Base-by-base conservation (phyloP, 2,113 vertebrate genomes). In the Aspidoscelis tigris region DNA sequence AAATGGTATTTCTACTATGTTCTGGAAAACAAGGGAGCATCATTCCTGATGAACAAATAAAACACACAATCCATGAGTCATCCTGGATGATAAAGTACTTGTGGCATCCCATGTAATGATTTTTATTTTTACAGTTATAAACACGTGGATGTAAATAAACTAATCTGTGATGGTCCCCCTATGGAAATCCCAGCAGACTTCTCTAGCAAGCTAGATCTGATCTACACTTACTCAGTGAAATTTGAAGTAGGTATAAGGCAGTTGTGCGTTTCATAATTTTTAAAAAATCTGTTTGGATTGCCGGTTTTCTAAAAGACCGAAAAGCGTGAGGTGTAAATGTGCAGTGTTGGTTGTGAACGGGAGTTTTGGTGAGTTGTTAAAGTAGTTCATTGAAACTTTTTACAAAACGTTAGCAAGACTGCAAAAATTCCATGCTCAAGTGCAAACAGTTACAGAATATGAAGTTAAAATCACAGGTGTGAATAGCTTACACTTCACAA, bases 181-280 rank as follows among this genome's bases (percentile, higher is more conserved):
- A 97, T 98, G 97, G 97, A 98, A 84, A 95, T 99, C 61, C 95
- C 97, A 81, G 95, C 85, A 76, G 93, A 96, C 2, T 94, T 96
- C 85, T 92, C 81, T 4, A 91, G 20, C 66, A 96, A 97, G 50
- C 64, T 98, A 53, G 93, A 95, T 20, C 69, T 99, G 80, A 88
- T 94, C 81, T 98, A 99, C 89, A 96, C 96, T 78, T 98, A 98
- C 83, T 97, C 97, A 3, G 96, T 99, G 82, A 92, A 85, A 44
- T 98, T 98, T 96, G 92, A 96, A 90, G 97, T 97, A 95, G 95
- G 96, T 92, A 71, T 85, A 64, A 68, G 41, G 39, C 14, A 64
- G 16, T 20, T 69, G 21, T 65, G 47, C 1, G 0, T 61, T 61
- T 20, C 8, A 9, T 26, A 33, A 61, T 12, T 39, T 21, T 20